Conservation (phyloP, 2,888 invertebrate species). For the Oeneis ivallda region DNA sequence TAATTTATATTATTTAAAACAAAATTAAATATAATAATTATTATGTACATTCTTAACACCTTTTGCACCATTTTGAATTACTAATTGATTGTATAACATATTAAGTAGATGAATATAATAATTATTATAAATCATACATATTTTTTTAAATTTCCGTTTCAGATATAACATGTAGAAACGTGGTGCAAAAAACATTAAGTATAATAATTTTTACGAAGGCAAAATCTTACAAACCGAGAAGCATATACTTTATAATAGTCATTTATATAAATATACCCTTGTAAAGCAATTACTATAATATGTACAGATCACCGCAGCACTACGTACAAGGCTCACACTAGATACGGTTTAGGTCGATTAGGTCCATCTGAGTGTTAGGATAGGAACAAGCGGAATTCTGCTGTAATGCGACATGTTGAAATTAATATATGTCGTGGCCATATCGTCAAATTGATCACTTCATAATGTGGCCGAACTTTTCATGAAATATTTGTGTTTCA, state of each 20-base stretch:
- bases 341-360: slow-evolving; percentile 28
- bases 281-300: slow-evolving; percentile 22
- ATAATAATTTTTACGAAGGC: background rate
- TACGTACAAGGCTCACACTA: slow-evolving; percentile 24
- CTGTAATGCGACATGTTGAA: too few relatives aligned
- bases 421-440: too few relatives aligned
- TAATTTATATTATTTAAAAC: background rate
- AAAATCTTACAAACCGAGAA: background rate
- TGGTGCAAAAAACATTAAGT: slow-evolving; percentile 13
- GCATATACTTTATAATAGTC: background rate
- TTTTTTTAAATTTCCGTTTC: too few relatives aligned
- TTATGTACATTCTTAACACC: background rate
- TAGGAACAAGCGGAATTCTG: too few relatives aligned
- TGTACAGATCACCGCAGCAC: slow-evolving; percentile 26
- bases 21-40: background rate
- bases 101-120: background rate
- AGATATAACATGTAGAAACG: too few relatives aligned
- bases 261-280: slow-evolving; percentile 17
- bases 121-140: too few relatives aligned
- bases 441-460: too few relatives aligned
- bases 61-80: background rate
- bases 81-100: background rate
- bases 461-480: too few relatives aligned
- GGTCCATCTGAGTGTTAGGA: slow-evolving; percentile 6
- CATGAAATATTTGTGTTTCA: too few relatives aligned